Percentiles rank a stretch among this genome's conserved stretches.
phyloP scores from a whole-genome alignment of 2,888 invertebrate species.

The Cephus nigrinus region DNA sequence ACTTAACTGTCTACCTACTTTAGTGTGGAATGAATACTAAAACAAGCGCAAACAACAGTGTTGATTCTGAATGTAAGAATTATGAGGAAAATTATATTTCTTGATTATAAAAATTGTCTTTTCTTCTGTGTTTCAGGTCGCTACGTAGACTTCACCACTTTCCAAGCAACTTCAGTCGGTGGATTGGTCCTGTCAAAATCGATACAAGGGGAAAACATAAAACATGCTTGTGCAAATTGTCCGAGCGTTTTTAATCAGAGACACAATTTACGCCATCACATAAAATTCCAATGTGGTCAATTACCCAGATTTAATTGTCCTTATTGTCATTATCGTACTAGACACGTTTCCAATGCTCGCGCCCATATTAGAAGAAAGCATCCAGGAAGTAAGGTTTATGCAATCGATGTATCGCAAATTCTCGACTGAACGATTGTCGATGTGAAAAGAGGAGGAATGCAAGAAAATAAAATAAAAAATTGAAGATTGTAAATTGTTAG shows the following conservation, averaged over 20 bases:
- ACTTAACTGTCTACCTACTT: background rate
- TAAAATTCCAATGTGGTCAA: constrained; percentile 32
- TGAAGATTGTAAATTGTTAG: background rate
- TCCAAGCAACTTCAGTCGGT: background rate
- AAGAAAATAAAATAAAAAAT: background rate
- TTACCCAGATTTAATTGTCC: constrained; percentile 34
- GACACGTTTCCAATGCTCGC: constrained; percentile 29
- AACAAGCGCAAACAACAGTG: background rate
- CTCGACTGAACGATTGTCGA: background rate
- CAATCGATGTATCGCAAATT: constrained; percentile 34
- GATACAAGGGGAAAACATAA: background rate
- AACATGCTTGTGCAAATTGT: constrained; percentile 32
- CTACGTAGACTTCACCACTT: background rate
- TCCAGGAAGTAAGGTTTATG: constrained; percentile 23
- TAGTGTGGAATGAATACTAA: background rate
- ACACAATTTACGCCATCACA: constrained; percentile 18
- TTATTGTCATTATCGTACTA: constrained; percentile 29
- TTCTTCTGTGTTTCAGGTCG: background rate
- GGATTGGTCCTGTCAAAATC: background rate
- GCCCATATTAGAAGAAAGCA: constrained; percentile 22
- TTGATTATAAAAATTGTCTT: background rate
- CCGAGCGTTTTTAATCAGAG: constrained; percentile 11
- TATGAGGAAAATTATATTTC: background rate
- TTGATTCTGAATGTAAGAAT: background rate
- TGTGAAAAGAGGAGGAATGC: background rate